These are phyloP conservation scores for Mactra quadrangularis DNA, from an alignment of 1,140 invertebrate genomes.

Conservation along the genomic window DNA sequence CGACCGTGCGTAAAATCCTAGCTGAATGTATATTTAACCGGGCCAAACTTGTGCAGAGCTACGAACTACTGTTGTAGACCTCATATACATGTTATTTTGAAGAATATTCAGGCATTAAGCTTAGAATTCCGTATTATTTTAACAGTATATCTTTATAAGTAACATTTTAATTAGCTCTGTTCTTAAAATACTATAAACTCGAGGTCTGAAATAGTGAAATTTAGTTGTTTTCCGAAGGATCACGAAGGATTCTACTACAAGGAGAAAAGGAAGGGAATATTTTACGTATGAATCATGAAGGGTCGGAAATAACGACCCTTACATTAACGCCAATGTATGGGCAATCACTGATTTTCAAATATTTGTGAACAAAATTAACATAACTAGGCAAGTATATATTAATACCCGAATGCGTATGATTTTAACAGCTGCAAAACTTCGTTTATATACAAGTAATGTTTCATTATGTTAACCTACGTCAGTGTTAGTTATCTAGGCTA, in stretches of 20 bases:
- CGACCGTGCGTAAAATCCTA: constrained; percentile 34
- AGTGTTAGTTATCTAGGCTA: too few species aligned
- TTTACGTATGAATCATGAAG: neutral
- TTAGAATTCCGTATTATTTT: constrained; percentile 17
- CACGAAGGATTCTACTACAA: neutral
- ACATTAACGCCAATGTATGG: neutral
- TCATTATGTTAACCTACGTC: too few species aligned
- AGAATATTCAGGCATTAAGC: constrained; percentile 18
- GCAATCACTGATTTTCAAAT: constrained; percentile 3
- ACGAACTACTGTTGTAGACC: constrained; percentile 1
- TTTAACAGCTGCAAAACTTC: too few species aligned
- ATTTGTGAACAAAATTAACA: constrained; percentile 15
- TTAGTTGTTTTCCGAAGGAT: too few species aligned
- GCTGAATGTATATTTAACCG: constrained; percentile 38
- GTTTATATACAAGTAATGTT: too few species aligned
- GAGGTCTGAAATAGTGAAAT: constrained; percentile 32
- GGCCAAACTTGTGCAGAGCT: constrained; percentile 21
- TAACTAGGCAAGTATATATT: constrained; percentile 37
- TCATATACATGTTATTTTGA: constrained; percentile 11
- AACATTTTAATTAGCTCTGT: too few species aligned
- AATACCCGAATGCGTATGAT: constrained; percentile 44
- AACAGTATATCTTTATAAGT: too few species aligned
- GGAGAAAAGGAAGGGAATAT: constrained; percentile 37
- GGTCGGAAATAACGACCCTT: constrained; percentile 22
- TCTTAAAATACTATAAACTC: neutral